Conservation (phyloP, 2,888 invertebrate genomes). For the Stictocephala bisonia region DNA sequence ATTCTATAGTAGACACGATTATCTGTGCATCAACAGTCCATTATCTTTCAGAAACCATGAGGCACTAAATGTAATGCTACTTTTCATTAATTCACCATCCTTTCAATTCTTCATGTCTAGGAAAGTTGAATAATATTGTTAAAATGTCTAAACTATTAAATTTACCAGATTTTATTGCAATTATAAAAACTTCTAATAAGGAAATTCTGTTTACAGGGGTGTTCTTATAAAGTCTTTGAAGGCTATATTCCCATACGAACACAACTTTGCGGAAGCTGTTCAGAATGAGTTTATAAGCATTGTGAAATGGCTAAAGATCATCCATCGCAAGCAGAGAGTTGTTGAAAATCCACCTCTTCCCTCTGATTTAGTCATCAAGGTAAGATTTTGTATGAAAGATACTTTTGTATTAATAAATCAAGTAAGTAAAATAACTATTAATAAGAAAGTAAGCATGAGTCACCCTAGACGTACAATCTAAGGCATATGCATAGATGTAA, state of each 20-base stretch:
- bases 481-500: no score
- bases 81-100: no score
- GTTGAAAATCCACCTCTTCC: conserved; percentile 75
- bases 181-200: background rate
- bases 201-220: conserved; percentile 64
- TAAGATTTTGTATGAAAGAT: no score
- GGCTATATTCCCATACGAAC: conserved; percentile 86
- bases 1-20: no score
- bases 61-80: no score
- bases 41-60: no score
- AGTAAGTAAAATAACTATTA: no score
- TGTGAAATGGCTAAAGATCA: conserved; percentile 92
- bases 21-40: no score
- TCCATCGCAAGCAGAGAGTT: conserved; percentile 69
- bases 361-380: conserved; percentile 89
- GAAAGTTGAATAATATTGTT: background rate
- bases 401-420: no score
- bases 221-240: conserved; percentile 74
- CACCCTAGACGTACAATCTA: no score
- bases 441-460: no score
- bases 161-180: conserved; percentile 41
- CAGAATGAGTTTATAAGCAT: conserved; percentile 91
- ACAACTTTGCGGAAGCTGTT: conserved; percentile 87
- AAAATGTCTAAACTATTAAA: background rate
- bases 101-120: no score